Evolutionary conservation across 1,140 invertebrate genomes (phyloP).

Genomic region (Diorhabda elongata): DNA sequence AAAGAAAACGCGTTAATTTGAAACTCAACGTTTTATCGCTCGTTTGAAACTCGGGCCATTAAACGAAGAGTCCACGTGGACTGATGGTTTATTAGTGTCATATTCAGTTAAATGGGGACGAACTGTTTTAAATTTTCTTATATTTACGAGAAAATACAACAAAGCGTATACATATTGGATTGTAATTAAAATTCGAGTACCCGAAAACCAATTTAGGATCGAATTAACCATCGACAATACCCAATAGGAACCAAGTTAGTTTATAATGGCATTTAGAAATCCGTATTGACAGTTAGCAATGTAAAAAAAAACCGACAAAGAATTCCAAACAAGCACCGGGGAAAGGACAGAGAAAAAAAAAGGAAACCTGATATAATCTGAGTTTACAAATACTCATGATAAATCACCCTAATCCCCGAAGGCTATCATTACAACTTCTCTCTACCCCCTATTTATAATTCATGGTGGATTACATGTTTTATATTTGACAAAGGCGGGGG

Average conservation of each 20-base stretch:
- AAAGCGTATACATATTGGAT: too few relatives aligned
- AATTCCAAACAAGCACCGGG: slow-evolving; percentile 15
- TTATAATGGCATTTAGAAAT: slow-evolving; percentile 6
- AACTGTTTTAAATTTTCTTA: too few relatives aligned
- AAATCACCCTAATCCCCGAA: slow-evolving; percentile 33
- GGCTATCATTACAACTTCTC: slow-evolving; percentile 28
- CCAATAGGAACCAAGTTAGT: background rate
- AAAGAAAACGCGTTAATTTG: too few relatives aligned
- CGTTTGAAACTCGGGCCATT: too few relatives aligned
- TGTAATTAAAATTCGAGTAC: too few relatives aligned
- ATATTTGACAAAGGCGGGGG: slow-evolving; percentile 30
- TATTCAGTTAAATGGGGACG: too few relatives aligned
- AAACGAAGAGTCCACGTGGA: too few relatives aligned
- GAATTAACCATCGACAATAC: background rate
- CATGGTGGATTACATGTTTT: slow-evolving; percentile 37
- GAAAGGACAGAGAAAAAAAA: background rate
- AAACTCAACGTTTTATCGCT: too few relatives aligned
- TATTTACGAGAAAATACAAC: too few relatives aligned
- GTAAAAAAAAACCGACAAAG: slow-evolving; percentile 8
- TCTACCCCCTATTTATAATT: slow-evolving; percentile 27
- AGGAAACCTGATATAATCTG: slow-evolving; percentile 24
- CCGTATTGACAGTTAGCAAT: slow-evolving; percentile 1
- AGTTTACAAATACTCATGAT: slow-evolving; percentile 33
- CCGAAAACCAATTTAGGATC: background rate
- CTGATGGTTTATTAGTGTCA: too few relatives aligned